These are phyloP conservation scores for Xenops minutus DNA, from an alignment of 2,797 vertebrate species.

Conservation along the genomic window DNA sequence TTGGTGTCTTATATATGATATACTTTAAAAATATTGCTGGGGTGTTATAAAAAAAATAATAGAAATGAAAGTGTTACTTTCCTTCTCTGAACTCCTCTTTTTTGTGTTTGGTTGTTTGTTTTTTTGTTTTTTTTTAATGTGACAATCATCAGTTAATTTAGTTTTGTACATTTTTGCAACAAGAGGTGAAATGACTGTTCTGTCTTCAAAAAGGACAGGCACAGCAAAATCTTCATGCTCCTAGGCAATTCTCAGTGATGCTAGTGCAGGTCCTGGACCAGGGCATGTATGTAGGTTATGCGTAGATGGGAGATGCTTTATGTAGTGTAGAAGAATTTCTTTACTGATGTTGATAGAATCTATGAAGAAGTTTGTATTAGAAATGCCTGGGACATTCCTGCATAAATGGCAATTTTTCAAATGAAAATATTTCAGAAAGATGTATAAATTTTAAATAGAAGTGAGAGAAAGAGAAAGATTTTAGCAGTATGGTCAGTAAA, in stretches of 20 bases:
- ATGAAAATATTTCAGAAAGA: not conserved
- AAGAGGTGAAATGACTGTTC: not conserved
- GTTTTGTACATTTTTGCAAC: not conserved
- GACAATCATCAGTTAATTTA: not conserved
- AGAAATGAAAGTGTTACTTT: not conserved
- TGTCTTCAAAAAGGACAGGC: not conserved
- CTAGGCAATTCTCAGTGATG: not conserved
- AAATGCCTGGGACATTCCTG: not conserved
- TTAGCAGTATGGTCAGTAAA: not conserved
- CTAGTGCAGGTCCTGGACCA: not conserved
- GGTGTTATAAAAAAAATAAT: not conserved
- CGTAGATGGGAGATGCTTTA: not conserved
- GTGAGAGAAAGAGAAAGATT: not conserved
- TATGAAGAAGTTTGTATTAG: not conserved
- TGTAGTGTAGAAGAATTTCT: not conserved
- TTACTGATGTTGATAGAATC: not conserved
- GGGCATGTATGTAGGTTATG: not conserved
- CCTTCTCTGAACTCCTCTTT: not conserved
- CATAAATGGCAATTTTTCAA: not conserved
- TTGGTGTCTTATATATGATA: not conserved
- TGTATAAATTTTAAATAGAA: not conserved
- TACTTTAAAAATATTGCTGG: not conserved
- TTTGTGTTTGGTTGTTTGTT: too few species aligned
- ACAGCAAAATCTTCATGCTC: not conserved
- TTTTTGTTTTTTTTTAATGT: not conserved